Evolutionary conservation across 2,888 invertebrate species (phyloP), one percentile per base, ranked within the genome.

Genomic region (Oasisia sp.): DNA sequence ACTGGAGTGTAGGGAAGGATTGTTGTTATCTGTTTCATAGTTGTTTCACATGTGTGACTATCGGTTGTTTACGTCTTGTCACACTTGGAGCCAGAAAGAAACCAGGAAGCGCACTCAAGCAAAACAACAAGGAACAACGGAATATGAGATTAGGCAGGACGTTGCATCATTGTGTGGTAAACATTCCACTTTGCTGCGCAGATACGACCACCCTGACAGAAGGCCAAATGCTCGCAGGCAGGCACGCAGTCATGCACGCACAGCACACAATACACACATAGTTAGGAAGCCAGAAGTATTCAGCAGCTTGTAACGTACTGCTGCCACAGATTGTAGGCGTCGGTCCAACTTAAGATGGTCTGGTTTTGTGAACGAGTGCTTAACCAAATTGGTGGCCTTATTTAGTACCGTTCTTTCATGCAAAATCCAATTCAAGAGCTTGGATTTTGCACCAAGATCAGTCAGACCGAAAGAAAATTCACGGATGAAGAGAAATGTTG

Each of bases 81-180:
- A 74, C n/a, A 74, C 74, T 74, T 27, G n/a, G 74, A 74, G 74
- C 74, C 74, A 74, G 74, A 74, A 74, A 74, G 74, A 19, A 74
- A 74, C 74, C 74, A n/a, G 56, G 56, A 56, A 74, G 74, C 74
- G 74, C 74, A 74, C 74, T 74, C 74, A 74, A 74, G 74, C 74
- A 74, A 74, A 19, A 74, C n/a, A 74, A 19, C 74, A 74, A 19
- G n/a, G 74, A 74, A 74, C 74, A 19, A 74, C 27, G n/a, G 74
- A 74, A 19, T 19, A 74, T 27, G 9, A 74, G 74, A 74, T 74
- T 74, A 74, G 74, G n/a, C 74, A 74, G 74, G 19, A 56, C 27
- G 19, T 74, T 19, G 74, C 74, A 27, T 74, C n/a, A 27, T 74
- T 27, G 19, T 27, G 74, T 7, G n/a, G 74, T 74, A 74, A 74